Percentiles rank a stretch among this genome's conserved stretches.
Evolutionary conservation across 2,797 vertebrate genomes (phyloP).

Genomic region (Coccyzus lansbergi): DNA sequence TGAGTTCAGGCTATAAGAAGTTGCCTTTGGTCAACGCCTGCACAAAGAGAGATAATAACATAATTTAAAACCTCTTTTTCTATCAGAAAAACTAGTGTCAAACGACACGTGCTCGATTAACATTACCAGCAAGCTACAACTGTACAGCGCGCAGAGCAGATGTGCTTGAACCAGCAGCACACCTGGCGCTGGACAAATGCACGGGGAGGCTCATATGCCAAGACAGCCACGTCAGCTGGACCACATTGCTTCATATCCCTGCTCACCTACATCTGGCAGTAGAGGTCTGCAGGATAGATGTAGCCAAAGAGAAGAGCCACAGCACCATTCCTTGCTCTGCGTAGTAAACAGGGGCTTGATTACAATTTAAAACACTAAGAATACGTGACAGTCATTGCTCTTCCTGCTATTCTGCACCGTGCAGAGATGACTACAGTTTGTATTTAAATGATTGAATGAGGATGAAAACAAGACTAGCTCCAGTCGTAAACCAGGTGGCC

Average conservation of each 20-base stretch:
- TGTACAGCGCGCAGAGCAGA: not conserved
- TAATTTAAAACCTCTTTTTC: not conserved
- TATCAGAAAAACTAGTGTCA: not conserved
- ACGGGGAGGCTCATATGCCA: rapidly evolving
- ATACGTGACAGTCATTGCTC: not conserved
- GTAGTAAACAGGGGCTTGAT: not conserved
- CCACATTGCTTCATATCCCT: not conserved
- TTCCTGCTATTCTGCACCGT: not conserved
- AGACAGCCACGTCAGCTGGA: not conserved
- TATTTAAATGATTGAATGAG: not conserved
- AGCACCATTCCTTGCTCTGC: not conserved
- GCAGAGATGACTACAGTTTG: not conserved
- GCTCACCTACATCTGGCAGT: rapidly evolving
- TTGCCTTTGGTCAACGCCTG: not conserved
- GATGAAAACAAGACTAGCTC: constrained; percentile 42
- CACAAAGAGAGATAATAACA: not conserved
- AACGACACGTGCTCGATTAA: not conserved
- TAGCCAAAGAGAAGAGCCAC: not conserved
- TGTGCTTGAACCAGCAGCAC: not conserved
- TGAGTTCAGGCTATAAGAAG: not conserved
- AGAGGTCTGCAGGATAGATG: not conserved
- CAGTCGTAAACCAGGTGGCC: constrained; percentile 29
- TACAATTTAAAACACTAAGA: not conserved
- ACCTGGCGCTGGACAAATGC: not conserved
- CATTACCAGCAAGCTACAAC: not conserved